Evolutionary conservation across 2,888 invertebrate species (phyloP).

Genomic region (Syritta pipiens): DNA sequence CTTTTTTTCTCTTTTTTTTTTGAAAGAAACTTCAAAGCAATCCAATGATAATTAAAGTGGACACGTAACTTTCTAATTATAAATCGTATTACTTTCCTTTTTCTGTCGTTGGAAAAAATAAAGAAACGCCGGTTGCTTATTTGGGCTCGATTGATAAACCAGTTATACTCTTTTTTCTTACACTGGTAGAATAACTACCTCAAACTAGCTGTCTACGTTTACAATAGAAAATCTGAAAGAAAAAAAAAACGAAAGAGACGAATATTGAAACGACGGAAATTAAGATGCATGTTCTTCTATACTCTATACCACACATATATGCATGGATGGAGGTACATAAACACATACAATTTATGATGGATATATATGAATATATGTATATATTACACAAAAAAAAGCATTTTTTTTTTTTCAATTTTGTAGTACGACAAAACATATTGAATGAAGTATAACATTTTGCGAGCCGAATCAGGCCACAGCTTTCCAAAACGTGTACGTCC

Average conservation of each 20-base stretch:
- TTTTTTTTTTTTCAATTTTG: too few species aligned
- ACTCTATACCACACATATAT: slow-evolving; percentile 68
- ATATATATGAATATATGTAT: background rate
- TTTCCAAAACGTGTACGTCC: too few species aligned
- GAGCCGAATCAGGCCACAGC: too few species aligned
- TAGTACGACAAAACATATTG: too few species aligned
- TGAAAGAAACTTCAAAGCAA: slow-evolving; percentile 61
- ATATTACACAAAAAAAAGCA: background rate
- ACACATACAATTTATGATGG: background rate
- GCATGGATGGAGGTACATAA: slow-evolving; percentile 61
- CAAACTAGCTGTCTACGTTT: slow-evolving; percentile 66
- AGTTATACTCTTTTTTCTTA: slow-evolving; percentile 65
- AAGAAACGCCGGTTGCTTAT: slow-evolving; percentile 66
- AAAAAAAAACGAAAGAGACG: slow-evolving; percentile 56
- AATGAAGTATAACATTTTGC: too few species aligned
- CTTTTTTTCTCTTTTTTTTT: background rate
- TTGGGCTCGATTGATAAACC: slow-evolving; percentile 52
- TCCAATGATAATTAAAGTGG: slow-evolving; percentile 76
- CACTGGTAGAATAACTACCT: slow-evolving; percentile 50
- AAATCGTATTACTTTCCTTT: slow-evolving; percentile 69
- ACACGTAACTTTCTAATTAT: slow-evolving; percentile 78
- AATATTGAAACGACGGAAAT: slow-evolving; percentile 51
- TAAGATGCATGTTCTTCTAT: slow-evolving; percentile 28
- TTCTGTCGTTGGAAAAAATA: slow-evolving; percentile 55
- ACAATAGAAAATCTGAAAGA: slow-evolving; percentile 65